Evolutionary conservation across 2,888 invertebrate species (phyloP).

Genomic region (Silvanus unidentatus): DNA sequence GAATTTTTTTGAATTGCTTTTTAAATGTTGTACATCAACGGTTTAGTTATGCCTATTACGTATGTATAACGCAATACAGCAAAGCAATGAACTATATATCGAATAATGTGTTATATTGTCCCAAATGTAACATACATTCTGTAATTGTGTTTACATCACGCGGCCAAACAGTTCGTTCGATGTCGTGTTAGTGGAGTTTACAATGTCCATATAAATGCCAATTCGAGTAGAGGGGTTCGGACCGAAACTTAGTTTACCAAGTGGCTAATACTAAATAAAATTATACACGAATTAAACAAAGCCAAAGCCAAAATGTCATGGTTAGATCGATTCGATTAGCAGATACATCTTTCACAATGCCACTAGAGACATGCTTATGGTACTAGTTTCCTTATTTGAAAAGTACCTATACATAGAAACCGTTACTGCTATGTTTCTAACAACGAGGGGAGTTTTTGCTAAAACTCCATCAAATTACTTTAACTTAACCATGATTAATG

Average conservation of each 20-base stretch:
- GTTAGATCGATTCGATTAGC: conserved; percentile 14
- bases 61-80: not conserved
- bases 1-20: not conserved
- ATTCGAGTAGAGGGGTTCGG: conserved; percentile 23
- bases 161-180: conserved; percentile 23
- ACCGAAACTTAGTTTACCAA: conserved; percentile 33
- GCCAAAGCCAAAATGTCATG: conserved; percentile 14
- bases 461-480: too few species aligned
- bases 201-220: conserved; percentile 31
- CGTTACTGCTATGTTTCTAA: too few species aligned
- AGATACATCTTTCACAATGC: not conserved
- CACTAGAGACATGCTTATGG: too few species aligned
- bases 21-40: not conserved
- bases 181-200: conserved; percentile 31
- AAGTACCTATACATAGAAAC: too few species aligned
- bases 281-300: conserved; percentile 27
- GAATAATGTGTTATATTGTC: conserved; percentile 13
- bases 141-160: conserved; percentile 25
- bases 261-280: conserved; percentile 29
- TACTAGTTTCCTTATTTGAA: too few species aligned
- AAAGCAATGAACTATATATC: conserved; percentile 13
- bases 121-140: conserved; percentile 5
- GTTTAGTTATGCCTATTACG: not conserved
- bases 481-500: too few species aligned
- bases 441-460: too few species aligned